Base-by-base conservation (phyloP, 2,113 vertebrate species). In the Halichoerus grypus region DNA sequence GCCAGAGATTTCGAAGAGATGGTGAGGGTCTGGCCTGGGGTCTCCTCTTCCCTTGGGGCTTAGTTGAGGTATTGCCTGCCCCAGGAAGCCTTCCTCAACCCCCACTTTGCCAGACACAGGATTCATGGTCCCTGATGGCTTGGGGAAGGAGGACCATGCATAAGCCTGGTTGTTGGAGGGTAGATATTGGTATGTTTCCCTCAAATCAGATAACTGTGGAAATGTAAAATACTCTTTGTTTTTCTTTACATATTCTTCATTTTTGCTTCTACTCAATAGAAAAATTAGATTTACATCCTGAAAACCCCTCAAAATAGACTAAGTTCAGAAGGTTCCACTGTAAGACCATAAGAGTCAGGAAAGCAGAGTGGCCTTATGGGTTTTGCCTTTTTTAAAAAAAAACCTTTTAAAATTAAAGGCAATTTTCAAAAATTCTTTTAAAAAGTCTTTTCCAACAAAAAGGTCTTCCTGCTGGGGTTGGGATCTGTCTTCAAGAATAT, bases 281-380 rank as follows among this genome's bases (percentile, higher is more conserved):
- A 82, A 97, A 91, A 84, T 91, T 31, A 96, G 57, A 42, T 80
- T 79, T 96, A 92, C 22, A 42, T 94, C 18, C 36, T 96, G 49
- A 88, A 94, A 85, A 69, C 31, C 18, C 76, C 61, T 81, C 28
- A 61, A 33, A 89, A 11, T 57, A 57, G 72, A 76, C n/a, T 26
- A 55, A 39, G 5, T 65, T 33, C 28, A 67, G 65, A 82, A 94
- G 71, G 31, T 77, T 92, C 42, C 13, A 53, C 7, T 51, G 33
- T 46, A 42, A 79, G 82, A 84, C 24, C 10, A 1, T 61, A 72
- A 79, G 46, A 74, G 69, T 79, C 67, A 71, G 26, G 8, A 21
- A 77, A 72, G 28, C 1, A 12, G 1, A 11, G 59, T 82, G 13
- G 42, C 55, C 31, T 77, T 9, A 21, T 3, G 3, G 49, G 18